Percentiles rank a stretch among this genome's conserved stretches.
These are phyloP conservation scores for Nudaria mundana DNA, from an alignment of 2,888 invertebrate genomes.

Conservation along the genomic window DNA sequence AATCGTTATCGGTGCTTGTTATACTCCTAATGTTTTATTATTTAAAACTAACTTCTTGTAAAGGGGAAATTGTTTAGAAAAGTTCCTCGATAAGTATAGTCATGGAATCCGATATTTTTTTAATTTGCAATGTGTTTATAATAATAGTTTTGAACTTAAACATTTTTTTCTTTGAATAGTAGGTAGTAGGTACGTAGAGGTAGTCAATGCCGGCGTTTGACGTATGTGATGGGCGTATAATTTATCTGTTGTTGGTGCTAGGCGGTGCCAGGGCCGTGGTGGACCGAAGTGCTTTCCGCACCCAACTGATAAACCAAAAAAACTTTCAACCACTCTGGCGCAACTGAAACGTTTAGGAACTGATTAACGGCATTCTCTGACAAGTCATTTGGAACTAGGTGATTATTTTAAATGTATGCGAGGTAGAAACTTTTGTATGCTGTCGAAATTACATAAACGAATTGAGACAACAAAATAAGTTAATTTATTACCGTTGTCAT, in stretches of 20 bases:
- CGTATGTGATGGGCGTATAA: slow-evolving; percentile 53
- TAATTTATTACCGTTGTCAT: slow-evolving; percentile 23
- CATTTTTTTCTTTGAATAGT: slow-evolving; percentile 28
- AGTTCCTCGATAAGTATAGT: slow-evolving; percentile 7
- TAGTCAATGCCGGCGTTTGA: slow-evolving; percentile 27
- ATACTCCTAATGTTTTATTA: slow-evolving; percentile 2
- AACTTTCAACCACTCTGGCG: slow-evolving; percentile 45
- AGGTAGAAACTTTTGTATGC: neutral
- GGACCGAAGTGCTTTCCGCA: slow-evolving; percentile 45
- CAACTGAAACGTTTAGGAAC: slow-evolving; percentile 37
- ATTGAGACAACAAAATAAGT: neutral
- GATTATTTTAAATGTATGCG: too few relatives aligned
- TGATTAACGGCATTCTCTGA: slow-evolving; percentile 29
- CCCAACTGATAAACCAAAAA: slow-evolving; percentile 57
- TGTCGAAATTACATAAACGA: slow-evolving; percentile 1
- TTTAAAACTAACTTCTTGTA: slow-evolving; percentile 2
- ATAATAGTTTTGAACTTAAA: slow-evolving; percentile 7
- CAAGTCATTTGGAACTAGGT: slow-evolving; percentile 9
- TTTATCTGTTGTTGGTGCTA: slow-evolving; percentile 61
- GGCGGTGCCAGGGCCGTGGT: slow-evolving; percentile 59
- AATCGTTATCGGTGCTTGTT: neutral
- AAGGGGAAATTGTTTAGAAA: slow-evolving; percentile 8
- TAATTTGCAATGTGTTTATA: neutral
- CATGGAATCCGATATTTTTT: slow-evolving; percentile 5
- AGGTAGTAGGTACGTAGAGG: too few relatives aligned